A percentile compares a stretch with the other conserved stretches of the same genome.
Evolutionary conservation across 2,888 invertebrate species (phyloP).

Genomic region (Rhimphoctona megacephalus): DNA sequence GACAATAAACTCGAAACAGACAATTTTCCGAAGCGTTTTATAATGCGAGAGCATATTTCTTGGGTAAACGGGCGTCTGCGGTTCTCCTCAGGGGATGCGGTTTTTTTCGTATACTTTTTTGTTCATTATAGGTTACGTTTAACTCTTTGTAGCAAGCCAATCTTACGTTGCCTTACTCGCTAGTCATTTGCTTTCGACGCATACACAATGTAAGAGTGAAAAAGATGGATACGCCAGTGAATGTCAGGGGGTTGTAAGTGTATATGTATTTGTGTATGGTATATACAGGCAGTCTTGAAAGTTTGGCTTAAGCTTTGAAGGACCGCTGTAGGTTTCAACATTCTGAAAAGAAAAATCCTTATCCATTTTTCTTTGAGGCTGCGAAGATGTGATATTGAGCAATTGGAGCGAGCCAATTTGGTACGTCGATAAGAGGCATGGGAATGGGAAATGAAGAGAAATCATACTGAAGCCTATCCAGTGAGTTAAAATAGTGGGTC

Average conservation of each 20-base stretch:
- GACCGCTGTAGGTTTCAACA: not conserved
- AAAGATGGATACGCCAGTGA: conserved; percentile 44
- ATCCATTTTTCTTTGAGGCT: not conserved
- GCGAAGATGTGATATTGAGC: not conserved
- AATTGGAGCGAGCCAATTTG: not conserved
- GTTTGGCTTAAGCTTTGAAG: not conserved
- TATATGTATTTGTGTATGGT: conserved; percentile 2
- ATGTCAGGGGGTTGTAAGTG: conserved; percentile 5
- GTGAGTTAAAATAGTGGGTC: not conserved
- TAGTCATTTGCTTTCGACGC: conserved; percentile 19
- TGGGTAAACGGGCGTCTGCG: conserved; percentile 69
- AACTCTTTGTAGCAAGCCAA: conserved; percentile 48
- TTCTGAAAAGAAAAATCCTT: not conserved
- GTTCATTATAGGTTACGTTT: conserved; percentile 52
- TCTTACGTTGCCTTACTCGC: conserved; percentile 4
- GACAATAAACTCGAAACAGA: conserved; percentile 75
- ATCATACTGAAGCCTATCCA: not conserved
- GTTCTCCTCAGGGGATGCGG: conserved; percentile 40
- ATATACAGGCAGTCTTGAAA: conserved; percentile 1
- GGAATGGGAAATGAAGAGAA: not conserved
- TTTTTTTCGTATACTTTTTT: conserved; percentile 43
- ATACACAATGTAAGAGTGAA: conserved; percentile 1
- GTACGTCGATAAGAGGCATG: not conserved
- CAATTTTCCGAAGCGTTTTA: conserved; percentile 76
- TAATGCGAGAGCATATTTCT: conserved; percentile 76